These are phyloP conservation scores for Cheiracanthium punctorium DNA, from an alignment of 2,888 invertebrate genomes.

Conservation along the genomic window DNA sequence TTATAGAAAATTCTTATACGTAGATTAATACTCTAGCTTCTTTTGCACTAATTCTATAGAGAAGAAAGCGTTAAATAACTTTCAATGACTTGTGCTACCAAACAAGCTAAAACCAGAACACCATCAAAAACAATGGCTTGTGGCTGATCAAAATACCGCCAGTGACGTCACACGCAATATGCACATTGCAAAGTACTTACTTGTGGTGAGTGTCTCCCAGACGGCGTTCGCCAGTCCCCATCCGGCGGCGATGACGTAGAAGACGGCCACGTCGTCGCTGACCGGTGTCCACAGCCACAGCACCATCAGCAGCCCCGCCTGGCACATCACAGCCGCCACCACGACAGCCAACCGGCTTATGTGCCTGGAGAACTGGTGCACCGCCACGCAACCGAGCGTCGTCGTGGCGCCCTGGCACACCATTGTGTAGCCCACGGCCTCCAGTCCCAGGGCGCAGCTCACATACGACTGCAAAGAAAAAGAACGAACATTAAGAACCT, in stretches of 20 bases:
- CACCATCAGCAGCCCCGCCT: conserved; percentile 76
- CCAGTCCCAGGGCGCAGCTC: conserved; percentile 76
- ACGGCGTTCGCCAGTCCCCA: conserved; percentile 77
- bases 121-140: too few species aligned
- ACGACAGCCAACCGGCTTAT: conserved; percentile 76
- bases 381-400: conserved; percentile 74
- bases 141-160: too few species aligned
- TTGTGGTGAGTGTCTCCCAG: conserved; percentile 77
- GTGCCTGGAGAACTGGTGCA: conserved; percentile 76
- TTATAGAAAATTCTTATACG: too few species aligned
- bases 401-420: conserved; percentile 76
- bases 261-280: conserved; percentile 75
- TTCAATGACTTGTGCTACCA: too few species aligned
- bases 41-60: too few species aligned
- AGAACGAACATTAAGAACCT: too few species aligned
- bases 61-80: too few species aligned
- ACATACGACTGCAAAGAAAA: conserved; percentile 75
- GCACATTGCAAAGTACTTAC: too few species aligned
- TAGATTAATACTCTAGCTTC: too few species aligned
- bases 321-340: conserved; percentile 76
- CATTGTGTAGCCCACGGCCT: conserved; percentile 76
- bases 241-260: conserved; percentile 77
- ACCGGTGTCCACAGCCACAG: conserved; percentile 76
- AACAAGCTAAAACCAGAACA: too few species aligned
- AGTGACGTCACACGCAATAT: too few species aligned